These are phyloP conservation scores for Xylota sylvarum DNA, from an alignment of 2,888 invertebrate genomes.

Conservation along the genomic window DNA sequence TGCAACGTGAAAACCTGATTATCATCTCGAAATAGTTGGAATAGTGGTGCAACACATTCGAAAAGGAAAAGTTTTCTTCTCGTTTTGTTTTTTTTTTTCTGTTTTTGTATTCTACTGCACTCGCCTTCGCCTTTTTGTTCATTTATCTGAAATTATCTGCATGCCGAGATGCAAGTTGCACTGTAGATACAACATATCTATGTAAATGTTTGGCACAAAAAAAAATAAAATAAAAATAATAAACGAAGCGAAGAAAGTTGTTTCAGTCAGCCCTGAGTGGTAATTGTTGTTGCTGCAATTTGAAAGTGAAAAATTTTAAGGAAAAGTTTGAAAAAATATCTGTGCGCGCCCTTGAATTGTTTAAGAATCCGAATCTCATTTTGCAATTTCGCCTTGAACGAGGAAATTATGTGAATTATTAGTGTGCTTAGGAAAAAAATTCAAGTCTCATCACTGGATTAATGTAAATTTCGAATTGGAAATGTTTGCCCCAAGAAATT, in stretches of 20 bases:
- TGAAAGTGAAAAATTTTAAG: slow-evolving; percentile 58
- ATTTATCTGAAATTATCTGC: slow-evolving; percentile 71
- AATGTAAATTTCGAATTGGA: slow-evolving; percentile 49
- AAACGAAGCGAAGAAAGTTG: slow-evolving; percentile 72
- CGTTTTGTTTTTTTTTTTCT: slow-evolving; percentile 24
- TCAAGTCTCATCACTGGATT: slow-evolving; percentile 2
- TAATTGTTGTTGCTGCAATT: slow-evolving; percentile 44
- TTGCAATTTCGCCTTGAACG: too few relatives aligned
- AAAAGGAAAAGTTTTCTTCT: slow-evolving; percentile 72
- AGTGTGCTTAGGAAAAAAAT: neutral
- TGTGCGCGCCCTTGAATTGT: slow-evolving; percentile 40
- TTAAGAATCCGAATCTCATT: neutral
- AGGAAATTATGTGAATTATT: slow-evolving; percentile 37
- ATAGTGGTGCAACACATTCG: slow-evolving; percentile 50
- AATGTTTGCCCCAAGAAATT: slow-evolving; percentile 85
- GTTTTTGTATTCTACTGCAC: slow-evolving; percentile 15
- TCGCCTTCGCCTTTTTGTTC: slow-evolving; percentile 60
- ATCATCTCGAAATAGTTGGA: slow-evolving; percentile 62
- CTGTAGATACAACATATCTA: slow-evolving; percentile 46
- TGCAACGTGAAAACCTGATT: slow-evolving; percentile 73
- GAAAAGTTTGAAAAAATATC: neutral
- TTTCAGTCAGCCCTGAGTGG: slow-evolving; percentile 49
- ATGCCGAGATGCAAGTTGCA: slow-evolving; percentile 63
- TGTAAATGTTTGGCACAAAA: slow-evolving; percentile 49
- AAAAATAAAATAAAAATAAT: slow-evolving; percentile 32